Percentiles rank a stretch among this genome's conserved stretches.
These are phyloP conservation scores for Gymnoscopelus microlampas DNA, from an alignment of 2,797 vertebrate genomes.

Conservation along the genomic window DNA sequence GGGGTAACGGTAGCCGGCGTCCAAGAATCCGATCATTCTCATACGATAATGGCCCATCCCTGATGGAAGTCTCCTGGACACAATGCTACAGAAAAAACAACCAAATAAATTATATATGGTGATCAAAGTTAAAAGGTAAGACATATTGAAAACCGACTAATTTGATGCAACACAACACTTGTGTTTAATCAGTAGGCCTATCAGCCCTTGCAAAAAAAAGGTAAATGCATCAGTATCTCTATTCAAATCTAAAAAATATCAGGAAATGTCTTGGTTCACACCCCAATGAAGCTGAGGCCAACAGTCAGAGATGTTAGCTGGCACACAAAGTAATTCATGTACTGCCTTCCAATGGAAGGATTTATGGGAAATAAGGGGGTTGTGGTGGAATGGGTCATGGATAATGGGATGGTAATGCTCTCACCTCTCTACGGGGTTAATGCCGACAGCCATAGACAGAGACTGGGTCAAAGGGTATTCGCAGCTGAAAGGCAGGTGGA, in stretches of 20 bases:
- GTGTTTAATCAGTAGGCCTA: too few relatives aligned
- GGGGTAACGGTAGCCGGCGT: constrained; percentile 53
- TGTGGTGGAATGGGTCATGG: neutral
- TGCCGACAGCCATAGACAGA: constrained; percentile 66
- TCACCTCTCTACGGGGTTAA: constrained; percentile 72
- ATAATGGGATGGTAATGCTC: constrained; percentile 9
- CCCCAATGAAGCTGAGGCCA: too few relatives aligned
- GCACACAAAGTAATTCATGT: neutral
- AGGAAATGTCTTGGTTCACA: neutral
- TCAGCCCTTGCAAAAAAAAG: too few relatives aligned
- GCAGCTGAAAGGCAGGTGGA: constrained; percentile 70
- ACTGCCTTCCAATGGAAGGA: neutral
- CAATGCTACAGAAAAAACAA: constrained; percentile 40
- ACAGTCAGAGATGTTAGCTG: neutral
- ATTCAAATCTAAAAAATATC: neutral
- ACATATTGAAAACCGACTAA: too few relatives aligned
- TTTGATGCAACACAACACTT: neutral
- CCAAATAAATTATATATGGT: neutral
- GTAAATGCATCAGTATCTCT: neutral
- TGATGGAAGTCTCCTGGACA: constrained; percentile 56
- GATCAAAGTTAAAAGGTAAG: neutral
- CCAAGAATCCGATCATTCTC: constrained; percentile 65
- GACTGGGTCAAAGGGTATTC: constrained; percentile 65
- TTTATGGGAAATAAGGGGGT: neutral
- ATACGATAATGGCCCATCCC: constrained; percentile 59